phyloP scores from a whole-genome alignment of 2,797 vertebrate genomes.

The Tangara arthus region DNA sequence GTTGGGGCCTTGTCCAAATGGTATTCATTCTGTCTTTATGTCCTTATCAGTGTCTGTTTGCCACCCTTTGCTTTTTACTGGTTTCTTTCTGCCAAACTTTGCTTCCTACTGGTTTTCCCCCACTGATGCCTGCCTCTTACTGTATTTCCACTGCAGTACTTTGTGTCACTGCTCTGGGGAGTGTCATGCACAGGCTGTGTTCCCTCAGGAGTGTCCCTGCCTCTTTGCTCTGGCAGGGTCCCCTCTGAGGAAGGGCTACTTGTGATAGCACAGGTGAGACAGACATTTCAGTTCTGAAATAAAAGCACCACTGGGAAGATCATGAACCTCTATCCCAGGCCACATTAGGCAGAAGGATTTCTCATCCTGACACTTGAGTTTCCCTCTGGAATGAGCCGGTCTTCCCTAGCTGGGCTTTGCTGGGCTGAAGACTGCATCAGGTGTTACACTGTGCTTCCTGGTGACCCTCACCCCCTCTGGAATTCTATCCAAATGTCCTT shows the following conservation, averaged over 20 bases:
- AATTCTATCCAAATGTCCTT: background rate
- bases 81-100: background rate
- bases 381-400: background rate
- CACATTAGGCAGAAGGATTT: background rate
- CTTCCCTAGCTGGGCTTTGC: background rate
- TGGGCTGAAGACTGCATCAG: background rate
- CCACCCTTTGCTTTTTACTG: background rate
- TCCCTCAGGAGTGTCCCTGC: background rate
- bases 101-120: background rate
- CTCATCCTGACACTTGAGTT: background rate
- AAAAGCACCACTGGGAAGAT: background rate
- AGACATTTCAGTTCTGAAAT: background rate
- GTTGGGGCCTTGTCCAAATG: background rate
- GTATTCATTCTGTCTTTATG: background rate
- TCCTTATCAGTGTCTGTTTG: background rate
- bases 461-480: background rate
- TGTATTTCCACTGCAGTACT: background rate
- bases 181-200: background rate
- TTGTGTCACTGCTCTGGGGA: background rate
- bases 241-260: background rate
- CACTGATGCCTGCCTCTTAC: background rate
- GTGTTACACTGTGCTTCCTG: background rate
- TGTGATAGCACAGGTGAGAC: background rate
- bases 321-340: background rate
- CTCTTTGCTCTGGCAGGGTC: background rate